A percentile compares a stretch with the other conserved stretches of the same genome.
phyloP scores from a whole-genome alignment of 2,797 vertebrate genomes.

The Smutsia temminckii region DNA sequence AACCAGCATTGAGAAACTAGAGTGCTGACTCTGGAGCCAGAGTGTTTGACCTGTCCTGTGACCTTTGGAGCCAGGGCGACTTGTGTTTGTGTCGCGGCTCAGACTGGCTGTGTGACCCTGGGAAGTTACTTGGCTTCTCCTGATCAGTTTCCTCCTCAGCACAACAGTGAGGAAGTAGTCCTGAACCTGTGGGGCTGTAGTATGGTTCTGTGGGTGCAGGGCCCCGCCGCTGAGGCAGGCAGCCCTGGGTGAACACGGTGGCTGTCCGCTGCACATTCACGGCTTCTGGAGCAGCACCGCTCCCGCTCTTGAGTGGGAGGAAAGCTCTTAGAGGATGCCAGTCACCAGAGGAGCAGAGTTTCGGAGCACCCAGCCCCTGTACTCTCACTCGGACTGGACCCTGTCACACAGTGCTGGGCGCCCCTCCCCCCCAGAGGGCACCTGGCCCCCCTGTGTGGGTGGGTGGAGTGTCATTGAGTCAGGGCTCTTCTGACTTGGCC shows the following conservation, averaged over 20 bases:
- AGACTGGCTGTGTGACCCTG: not conserved
- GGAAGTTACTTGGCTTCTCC: not conserved
- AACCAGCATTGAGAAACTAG: not conserved
- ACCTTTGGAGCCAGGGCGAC: not conserved
- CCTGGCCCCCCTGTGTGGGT: fast-evolving
- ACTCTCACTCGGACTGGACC: fast-evolving
- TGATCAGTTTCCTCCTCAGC: too few relatives aligned
- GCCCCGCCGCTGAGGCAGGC: fast-evolving
- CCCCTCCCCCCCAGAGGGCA: not conserved
- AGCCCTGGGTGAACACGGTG: fast-evolving
- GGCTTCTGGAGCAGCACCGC: not conserved
- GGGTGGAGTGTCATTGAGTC: fast-evolving
- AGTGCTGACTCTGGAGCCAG: fast-evolving
- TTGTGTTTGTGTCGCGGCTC: not conserved
- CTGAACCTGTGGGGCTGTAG: fast-evolving
- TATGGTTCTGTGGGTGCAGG: fast-evolving
- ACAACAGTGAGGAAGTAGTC: not conserved
- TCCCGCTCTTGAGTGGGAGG: not conserved
- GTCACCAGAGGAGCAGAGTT: not conserved
- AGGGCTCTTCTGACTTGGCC: not conserved
- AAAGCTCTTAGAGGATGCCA: not conserved
- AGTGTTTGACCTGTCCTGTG: not conserved
- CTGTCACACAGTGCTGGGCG: fast-evolving
- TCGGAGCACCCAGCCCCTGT: not conserved
- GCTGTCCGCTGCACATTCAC: fast-evolving